Conservation (phyloP, 1,140 invertebrate species). For the Leptinotarsa undecemlineata region DNA sequence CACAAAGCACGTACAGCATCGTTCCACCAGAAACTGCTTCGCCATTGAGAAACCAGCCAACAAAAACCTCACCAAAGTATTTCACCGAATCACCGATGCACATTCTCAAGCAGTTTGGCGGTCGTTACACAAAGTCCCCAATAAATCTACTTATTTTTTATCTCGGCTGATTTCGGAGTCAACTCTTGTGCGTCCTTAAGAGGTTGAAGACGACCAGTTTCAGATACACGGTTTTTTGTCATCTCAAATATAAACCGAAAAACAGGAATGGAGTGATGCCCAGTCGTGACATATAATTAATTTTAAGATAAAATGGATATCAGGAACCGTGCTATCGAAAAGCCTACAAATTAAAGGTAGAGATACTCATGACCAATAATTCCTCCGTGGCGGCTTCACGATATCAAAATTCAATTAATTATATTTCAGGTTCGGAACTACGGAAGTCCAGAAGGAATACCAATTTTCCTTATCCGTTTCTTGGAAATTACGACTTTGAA, state of each 20-base stretch:
- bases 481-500: no score
- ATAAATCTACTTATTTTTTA: constrained; percentile 9
- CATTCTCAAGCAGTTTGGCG: constrained; percentile 7
- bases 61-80: constrained; percentile 2
- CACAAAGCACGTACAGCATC: not conserved
- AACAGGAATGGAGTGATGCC: not conserved
- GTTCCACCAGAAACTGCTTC: not conserved
- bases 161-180: not conserved
- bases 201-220: not conserved
- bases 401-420: no score
- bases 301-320: no score
- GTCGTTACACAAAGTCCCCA: not conserved
- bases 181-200: constrained; percentile 1
- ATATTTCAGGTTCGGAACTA: no score
- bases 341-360: no score
- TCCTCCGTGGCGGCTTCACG: no score
- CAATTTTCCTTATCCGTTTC: no score
- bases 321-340: no score
- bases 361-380: no score
- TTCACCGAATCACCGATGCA: constrained; percentile 5
- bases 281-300: no score
- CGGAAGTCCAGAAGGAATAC: no score
- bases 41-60: not conserved
- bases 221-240: not conserved
- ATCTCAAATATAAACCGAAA: not conserved